A percentile compares a stretch with the other conserved stretches of the same genome.
Conservation (phyloP, 2,797 vertebrate genomes). For the Hylomyscus alleni region DNA sequence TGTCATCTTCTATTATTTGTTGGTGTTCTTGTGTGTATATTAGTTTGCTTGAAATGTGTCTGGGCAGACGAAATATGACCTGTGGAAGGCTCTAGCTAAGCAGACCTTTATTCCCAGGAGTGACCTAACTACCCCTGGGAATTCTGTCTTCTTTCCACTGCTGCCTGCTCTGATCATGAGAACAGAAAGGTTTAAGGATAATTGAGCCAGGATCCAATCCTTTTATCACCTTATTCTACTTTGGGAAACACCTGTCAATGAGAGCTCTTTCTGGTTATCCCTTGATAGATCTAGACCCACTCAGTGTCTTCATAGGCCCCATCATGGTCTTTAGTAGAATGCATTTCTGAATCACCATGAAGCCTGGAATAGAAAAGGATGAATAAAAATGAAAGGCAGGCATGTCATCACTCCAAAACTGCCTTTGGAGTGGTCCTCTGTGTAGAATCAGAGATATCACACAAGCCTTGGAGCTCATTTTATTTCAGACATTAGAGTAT, state of each 20-base stretch:
- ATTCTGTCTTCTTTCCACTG: not conserved
- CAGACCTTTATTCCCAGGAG: not conserved
- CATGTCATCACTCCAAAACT: constrained; percentile 49
- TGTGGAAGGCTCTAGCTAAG: not conserved
- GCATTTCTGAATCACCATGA: not conserved
- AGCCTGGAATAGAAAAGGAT: constrained; percentile 37
- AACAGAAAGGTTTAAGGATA: constrained; percentile 15
- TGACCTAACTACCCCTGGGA: not conserved
- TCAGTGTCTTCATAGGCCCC: constrained; percentile 32
- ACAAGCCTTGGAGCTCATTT: not conserved
- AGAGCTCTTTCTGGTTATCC: not conserved
- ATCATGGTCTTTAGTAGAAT: not conserved
- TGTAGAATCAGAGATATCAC: constrained; percentile 3
- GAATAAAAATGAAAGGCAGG: constrained; percentile 10
- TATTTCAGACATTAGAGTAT: not conserved
- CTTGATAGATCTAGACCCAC: not conserved
- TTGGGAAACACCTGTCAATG: not conserved
- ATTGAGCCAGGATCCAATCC: not conserved
- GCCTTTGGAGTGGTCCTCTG: not conserved
- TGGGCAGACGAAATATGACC: not conserved
- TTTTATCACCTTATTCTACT: not conserved
- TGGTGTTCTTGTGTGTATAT: not conserved
- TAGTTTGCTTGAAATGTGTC: not conserved
- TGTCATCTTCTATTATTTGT: not conserved
- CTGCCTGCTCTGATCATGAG: not conserved